phyloP scores from a whole-genome alignment of 2,113 vertebrate species.

The Sceloporus undulatus region DNA sequence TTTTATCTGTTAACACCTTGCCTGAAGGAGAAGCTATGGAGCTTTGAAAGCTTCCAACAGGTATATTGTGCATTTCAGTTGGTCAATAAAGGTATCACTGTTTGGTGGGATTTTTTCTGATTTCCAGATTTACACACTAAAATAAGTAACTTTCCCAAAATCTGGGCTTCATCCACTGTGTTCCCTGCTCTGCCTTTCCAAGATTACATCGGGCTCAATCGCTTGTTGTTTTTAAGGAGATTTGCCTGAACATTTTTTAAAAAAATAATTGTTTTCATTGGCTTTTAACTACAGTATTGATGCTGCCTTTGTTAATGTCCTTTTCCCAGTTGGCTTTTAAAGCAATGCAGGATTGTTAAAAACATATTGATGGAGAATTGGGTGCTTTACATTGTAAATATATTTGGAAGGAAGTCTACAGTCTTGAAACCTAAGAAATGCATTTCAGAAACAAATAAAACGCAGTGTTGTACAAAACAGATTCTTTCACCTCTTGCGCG shows the following conservation, averaged over 20 bases:
- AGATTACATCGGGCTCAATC: background rate
- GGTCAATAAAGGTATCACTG: no score
- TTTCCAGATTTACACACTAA: no score
- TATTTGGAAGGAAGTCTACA: background rate
- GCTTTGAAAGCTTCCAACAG: no score
- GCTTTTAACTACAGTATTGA: background rate
- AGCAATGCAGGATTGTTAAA: background rate
- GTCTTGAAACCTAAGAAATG: background rate
- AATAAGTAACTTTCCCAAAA: background rate
- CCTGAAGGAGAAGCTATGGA: no score
- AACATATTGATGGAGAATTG: background rate
- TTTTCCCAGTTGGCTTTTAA: background rate
- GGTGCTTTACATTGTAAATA: background rate
- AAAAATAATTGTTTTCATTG: no score
- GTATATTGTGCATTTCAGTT: no score
- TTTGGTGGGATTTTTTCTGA: no score
- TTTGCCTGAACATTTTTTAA: background rate
- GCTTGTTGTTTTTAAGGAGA: background rate
- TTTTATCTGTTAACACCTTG: no score
- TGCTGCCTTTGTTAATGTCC: background rate
- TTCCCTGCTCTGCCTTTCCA: no score
- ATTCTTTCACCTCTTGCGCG: no score
- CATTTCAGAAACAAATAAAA: background rate
- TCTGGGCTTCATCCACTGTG: background rate
- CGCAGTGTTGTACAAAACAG: background rate